Conservation (phyloP, 2,797 vertebrate genomes). For the Pteronotus mesoamericanus region DNA sequence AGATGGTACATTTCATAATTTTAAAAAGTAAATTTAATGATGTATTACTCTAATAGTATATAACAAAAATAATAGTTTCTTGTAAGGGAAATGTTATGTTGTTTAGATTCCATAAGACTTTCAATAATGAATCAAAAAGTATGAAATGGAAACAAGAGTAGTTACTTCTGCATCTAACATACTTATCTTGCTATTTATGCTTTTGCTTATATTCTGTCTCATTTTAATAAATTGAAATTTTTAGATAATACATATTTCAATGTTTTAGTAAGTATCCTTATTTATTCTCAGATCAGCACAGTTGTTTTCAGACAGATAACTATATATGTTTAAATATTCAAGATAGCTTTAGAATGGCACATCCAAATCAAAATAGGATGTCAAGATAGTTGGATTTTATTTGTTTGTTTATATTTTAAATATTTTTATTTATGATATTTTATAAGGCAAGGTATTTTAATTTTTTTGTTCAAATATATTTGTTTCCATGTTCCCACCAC, state of each 20-base stretch:
- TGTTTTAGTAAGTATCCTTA: background rate
- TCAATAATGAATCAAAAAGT: background rate
- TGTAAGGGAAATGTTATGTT: background rate
- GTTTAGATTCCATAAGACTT: background rate
- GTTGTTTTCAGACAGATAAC: background rate
- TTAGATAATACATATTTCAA: background rate
- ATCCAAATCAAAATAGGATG: background rate
- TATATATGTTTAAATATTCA: slow-evolving; percentile 11
- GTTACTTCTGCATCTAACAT: background rate
- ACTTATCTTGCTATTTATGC: background rate
- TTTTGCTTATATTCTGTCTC: background rate
- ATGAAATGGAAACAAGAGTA: background rate
- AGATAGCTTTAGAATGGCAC: background rate
- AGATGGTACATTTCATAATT: background rate
- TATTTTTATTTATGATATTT: too few species aligned
- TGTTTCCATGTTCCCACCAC: too few species aligned
- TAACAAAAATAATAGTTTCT: slow-evolving; percentile 16
- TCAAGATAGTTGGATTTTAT: background rate
- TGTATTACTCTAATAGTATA: background rate
- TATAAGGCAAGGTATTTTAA: too few species aligned
- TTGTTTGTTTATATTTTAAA: too few species aligned
- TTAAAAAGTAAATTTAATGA: slow-evolving; percentile 8
- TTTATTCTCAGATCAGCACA: background rate
- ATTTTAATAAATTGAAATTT: background rate
- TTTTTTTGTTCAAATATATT: too few species aligned